phyloP scores from a whole-genome alignment of 2,113 vertebrate genomes.

The Bubalus kerabau region DNA sequence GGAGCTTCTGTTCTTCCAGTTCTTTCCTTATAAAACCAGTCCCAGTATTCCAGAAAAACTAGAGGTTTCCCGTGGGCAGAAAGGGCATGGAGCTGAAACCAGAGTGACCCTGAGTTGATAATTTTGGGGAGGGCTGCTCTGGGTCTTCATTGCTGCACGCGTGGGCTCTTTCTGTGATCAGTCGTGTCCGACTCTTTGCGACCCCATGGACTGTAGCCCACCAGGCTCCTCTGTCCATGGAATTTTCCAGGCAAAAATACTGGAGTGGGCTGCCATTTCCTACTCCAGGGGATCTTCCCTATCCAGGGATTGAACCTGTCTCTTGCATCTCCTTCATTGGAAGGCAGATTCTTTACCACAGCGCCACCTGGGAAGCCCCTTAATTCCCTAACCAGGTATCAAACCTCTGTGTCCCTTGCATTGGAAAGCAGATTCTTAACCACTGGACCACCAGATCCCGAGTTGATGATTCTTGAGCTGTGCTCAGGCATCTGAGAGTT shows the following conservation, averaged over 20 bases:
- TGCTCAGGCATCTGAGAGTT: neutral
- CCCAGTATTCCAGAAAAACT: neutral
- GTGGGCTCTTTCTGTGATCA: neutral
- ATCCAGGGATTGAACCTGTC: neutral
- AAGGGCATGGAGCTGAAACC: neutral
- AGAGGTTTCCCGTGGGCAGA: neutral
- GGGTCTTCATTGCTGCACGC: neutral
- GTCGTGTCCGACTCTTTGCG: neutral
- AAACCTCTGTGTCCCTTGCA: neutral
- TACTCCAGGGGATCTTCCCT: neutral
- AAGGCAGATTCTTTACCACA: neutral
- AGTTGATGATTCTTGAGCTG: neutral
- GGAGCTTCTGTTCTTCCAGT: neutral
- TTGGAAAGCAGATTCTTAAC: neutral
- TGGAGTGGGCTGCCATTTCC: neutral
- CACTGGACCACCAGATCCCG: neutral
- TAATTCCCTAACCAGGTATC: neutral
- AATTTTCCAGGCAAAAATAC: neutral
- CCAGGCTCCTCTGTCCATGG: neutral
- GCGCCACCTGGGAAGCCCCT: neutral
- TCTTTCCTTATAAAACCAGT: neutral
- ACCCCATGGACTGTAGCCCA: neutral
- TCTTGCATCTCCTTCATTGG: neutral
- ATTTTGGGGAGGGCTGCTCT: neutral
- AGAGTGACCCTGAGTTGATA: neutral